Conservation (phyloP, 2,888 invertebrate genomes). For the Eugnorisma glareosa region DNA sequence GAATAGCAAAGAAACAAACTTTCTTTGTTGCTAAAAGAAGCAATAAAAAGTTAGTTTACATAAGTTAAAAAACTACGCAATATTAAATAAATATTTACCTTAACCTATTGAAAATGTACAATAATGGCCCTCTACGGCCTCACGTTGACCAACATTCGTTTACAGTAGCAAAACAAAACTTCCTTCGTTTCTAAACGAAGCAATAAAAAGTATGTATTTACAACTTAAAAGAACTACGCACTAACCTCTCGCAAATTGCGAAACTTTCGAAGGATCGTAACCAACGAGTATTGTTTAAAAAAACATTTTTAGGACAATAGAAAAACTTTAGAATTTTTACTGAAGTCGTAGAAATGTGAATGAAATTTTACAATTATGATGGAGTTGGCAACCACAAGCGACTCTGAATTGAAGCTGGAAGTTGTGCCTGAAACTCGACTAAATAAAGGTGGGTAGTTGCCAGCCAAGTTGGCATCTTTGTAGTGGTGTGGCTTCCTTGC, state of each 20-base stretch:
- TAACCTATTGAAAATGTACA: neutral
- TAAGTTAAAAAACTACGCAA: neutral
- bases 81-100: neutral
- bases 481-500: constrained; percentile 70
- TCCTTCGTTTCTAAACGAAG: constrained; percentile 28
- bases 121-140: neutral
- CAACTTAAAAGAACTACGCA: constrained; percentile 32
- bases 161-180: constrained; percentile 3
- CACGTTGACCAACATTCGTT: constrained; percentile 39
- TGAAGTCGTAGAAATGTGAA: constrained; percentile 35
- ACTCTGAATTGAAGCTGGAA: constrained; percentile 43
- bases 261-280: constrained; percentile 28
- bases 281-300: constrained; percentile 41
- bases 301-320: constrained; percentile 44
- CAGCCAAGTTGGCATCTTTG: constrained; percentile 70
- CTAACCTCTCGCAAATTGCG: constrained; percentile 45
- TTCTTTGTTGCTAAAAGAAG: neutral
- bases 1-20: neutral
- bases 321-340: constrained; percentile 20
- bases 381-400: constrained; percentile 37
- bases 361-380: constrained; percentile 30
- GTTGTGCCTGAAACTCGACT: constrained; percentile 65
- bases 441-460: constrained; percentile 65
- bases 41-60: constrained; percentile 18
- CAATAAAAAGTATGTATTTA: constrained; percentile 38